Conservation (phyloP, 2,888 invertebrate species). For the Noctua janthe region DNA sequence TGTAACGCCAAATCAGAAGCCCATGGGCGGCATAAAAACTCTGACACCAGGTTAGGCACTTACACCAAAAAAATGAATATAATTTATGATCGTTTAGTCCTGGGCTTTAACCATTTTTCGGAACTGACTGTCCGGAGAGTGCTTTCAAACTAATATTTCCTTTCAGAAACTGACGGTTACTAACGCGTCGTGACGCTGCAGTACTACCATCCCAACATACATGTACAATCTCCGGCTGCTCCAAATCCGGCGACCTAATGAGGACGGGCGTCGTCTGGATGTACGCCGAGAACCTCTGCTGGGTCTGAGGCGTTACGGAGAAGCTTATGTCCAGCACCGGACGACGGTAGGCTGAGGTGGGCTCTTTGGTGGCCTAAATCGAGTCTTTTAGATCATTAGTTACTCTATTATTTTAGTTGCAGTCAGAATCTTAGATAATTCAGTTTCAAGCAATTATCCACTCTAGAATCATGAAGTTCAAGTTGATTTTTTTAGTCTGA, state of each 20-base stretch:
- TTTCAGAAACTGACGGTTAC: too few species aligned
- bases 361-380: constrained; percentile 34
- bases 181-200: too few species aligned
- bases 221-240: constrained; percentile 41
- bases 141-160: too few species aligned
- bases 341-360: constrained; percentile 21
- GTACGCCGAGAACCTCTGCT: constrained; percentile 30
- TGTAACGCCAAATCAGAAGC: too few species aligned
- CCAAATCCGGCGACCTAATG: constrained; percentile 43
- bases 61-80: too few species aligned
- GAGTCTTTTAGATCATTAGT: constrained; percentile 34
- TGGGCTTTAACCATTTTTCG: too few species aligned
- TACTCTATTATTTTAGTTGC: constrained; percentile 2
- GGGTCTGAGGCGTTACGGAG: constrained; percentile 21
- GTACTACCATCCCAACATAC: constrained; percentile 34
- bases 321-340: constrained; percentile 39
- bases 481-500: background rate
- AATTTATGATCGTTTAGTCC: too few species aligned
- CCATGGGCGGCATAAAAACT: too few species aligned
- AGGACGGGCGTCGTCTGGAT: constrained; percentile 15
- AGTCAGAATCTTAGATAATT: constrained; percentile 22
- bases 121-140: too few species aligned
- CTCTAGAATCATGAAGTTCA: background rate
- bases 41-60: too few species aligned
- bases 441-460: background rate